Base-by-base conservation (phyloP, 2,888 invertebrate species). In the Drosophila acutilabella region DNA sequence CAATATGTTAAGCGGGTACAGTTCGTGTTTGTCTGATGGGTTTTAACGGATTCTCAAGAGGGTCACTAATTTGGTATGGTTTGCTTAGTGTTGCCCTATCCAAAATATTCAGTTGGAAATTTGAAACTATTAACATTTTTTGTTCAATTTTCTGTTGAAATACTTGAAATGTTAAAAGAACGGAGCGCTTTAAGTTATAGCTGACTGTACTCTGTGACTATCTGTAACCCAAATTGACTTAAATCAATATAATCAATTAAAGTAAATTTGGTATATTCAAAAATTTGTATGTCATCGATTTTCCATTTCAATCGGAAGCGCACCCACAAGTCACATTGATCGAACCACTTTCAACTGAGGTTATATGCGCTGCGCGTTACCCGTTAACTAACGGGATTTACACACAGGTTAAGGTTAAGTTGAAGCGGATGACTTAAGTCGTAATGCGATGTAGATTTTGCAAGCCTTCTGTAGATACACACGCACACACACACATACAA, bases 21-120 rank as follows among this genome's bases (percentile, higher is more conserved):
- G 74, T 74, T 70, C 33, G 16, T 41, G 40, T 47, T 23, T n/a
- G 30, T 41, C 44, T 30, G 40, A 68, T 58, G 56, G 47, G 18
- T 42, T 68, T 33, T 41, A 30, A 30, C 30, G 18, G 47, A 70
- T 64, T 60, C 57, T 64, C 53, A 64, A 74, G 74, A 57, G 74
- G 70, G 59, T 69, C 69, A 33, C 6, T 30, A 8, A 30, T 8
- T 30, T 7, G 7, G 30, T 30, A 30, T 8, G 30, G 30, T 30
- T 30, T 8, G 30, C 7, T 7, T 26, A 26, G 26, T 26, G 26
- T 26, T 26, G 7, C 5, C 26, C 7, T 30, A 30, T 30, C 30
- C 30, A 8, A 30, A 30, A 48, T 14, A 48, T 14, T 14, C 5
- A 5, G 36, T 13, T 16, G 14, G 47, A 47, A 47, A 47, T 30